These are phyloP conservation scores for Eueremaeus valkanovi DNA, from an alignment of 2,888 invertebrate species.

Conservation along the genomic window DNA sequence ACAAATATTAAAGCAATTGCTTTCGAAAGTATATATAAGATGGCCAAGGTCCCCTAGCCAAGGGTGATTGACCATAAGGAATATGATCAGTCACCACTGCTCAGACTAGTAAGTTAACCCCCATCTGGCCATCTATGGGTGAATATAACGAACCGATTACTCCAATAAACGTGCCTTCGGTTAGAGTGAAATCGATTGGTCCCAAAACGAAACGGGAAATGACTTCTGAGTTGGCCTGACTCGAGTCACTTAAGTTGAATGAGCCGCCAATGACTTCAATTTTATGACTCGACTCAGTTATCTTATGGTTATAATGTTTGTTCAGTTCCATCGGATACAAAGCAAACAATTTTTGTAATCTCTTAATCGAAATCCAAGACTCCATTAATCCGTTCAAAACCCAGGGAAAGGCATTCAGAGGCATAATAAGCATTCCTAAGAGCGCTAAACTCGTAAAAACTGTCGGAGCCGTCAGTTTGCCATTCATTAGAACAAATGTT, in stretches of 20 bases:
- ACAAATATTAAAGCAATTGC: not conserved
- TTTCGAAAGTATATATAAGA: not conserved
- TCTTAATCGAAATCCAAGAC: constrained; percentile 86
- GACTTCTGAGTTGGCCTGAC: not conserved
- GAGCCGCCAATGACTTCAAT: constrained; percentile 31
- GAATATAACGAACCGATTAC: constrained; percentile 60
- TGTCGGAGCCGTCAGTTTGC: constrained; percentile 79
- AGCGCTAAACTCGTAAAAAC: constrained; percentile 90
- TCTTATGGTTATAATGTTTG: constrained; percentile 20
- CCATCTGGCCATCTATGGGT: no score
- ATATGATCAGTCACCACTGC: not conserved
- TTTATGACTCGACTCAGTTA: constrained; percentile 26
- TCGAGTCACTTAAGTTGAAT: constrained; percentile 5
- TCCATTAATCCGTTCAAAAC: constrained; percentile 93
- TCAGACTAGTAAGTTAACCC: no score
- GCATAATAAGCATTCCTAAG: constrained; percentile 90
- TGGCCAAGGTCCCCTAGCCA: no score
- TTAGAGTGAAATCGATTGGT: constrained; percentile 43
- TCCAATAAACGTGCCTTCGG: constrained; percentile 61
- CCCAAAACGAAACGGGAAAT: constrained; percentile 42
- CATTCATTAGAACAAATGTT: constrained; percentile 67
- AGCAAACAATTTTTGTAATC: constrained; percentile 71
- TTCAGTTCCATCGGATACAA: constrained; percentile 21
- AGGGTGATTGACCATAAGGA: not conserved
- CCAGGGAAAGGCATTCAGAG: constrained; percentile 97